Conservation (phyloP, 2,113 vertebrate species). For the Perca schrenkii region DNA sequence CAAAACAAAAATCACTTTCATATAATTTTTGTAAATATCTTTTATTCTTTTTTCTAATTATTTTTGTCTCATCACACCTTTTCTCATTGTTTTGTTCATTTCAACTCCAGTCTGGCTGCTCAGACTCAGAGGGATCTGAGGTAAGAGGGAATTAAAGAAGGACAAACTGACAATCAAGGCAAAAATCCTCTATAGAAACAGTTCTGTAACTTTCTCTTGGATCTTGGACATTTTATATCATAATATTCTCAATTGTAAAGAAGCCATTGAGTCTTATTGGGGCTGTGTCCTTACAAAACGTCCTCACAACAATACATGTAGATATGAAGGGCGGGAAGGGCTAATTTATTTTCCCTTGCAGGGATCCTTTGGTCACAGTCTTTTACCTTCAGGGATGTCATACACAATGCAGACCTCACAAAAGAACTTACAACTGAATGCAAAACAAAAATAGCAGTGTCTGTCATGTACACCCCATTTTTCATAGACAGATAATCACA, state of each 20-base stretch:
- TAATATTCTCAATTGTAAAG: not conserved
- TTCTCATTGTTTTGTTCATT: constrained; percentile 22
- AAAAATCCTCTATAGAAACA: not conserved
- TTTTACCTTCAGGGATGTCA: too few species aligned
- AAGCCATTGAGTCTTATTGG: too few species aligned
- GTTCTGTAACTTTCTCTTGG: not conserved
- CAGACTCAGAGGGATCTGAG: constrained; percentile 82
- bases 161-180: not conserved
- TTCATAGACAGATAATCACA: not conserved
- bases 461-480: not conserved
- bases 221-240: not conserved
- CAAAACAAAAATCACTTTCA: not conserved
- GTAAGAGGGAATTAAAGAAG: constrained; percentile 63
- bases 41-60: not conserved
- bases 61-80: constrained; percentile 7
- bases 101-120: constrained; percentile 76
- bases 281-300: not conserved
- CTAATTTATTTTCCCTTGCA: too few species aligned
- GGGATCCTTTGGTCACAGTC: too few species aligned
- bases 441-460: not conserved
- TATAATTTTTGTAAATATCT: not conserved
- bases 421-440: not conserved
- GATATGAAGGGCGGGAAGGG: too few species aligned
- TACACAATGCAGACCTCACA: not conserved
- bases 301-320: not conserved